Conservation (phyloP, 2,113 vertebrate species). For the Oreamnos americanus region DNA sequence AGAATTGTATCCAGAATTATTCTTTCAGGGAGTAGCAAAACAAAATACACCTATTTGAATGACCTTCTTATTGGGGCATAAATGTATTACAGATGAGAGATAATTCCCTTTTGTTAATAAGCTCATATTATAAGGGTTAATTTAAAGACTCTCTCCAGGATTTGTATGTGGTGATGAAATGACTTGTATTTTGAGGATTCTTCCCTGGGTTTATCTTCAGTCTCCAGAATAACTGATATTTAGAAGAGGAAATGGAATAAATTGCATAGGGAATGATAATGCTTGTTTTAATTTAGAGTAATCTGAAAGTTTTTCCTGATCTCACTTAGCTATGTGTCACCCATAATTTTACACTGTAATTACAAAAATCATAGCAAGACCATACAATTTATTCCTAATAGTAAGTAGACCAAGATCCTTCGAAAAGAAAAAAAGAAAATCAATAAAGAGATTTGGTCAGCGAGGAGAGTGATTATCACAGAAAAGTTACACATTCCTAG, state of each 20-base stretch:
- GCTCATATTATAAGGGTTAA: not conserved
- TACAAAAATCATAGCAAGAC: conserved; percentile 10
- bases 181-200: not conserved
- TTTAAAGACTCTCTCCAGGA: not conserved
- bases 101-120: not conserved
- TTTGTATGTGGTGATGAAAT: not conserved
- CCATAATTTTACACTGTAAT: not conserved
- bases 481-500: not conserved
- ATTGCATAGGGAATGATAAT: not conserved
- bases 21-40: not conserved
- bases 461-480: not conserved
- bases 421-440: not conserved
- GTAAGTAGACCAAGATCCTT: not conserved
- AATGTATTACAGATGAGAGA: not conserved
- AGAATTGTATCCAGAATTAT: not conserved
- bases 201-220: not conserved
- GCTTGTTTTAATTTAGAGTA: conserved; percentile 18
- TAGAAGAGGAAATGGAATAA: not conserved
- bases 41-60: conserved; percentile 20
- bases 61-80: not conserved
- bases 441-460: not conserved
- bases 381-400: not conserved
- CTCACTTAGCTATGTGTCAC: not conserved
- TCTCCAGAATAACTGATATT: not conserved
- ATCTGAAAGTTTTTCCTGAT: not conserved